Base-by-base conservation (phyloP, 2,113 vertebrate genomes). In the Podocnemis expansa region DNA sequence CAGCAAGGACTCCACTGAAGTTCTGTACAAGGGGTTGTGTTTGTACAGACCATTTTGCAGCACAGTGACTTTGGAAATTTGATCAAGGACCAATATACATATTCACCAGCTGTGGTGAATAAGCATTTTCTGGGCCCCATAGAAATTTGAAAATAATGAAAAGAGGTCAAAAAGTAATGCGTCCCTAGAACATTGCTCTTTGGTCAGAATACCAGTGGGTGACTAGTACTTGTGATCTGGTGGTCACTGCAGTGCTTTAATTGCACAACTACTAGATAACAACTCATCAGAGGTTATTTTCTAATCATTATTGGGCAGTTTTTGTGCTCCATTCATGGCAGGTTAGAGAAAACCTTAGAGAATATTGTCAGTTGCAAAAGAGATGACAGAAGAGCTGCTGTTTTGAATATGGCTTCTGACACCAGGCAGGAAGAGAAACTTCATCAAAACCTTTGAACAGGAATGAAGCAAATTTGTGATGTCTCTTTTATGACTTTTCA, bases 1-100 rank as follows among this genome's bases (percentile, higher is more conserved):
- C 55, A 0, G 5, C 24, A 2, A 0, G 0, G 29, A 5, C 83
- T 16, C 29, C 38, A 73, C 10, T 85, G 3, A 27, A 88, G 49
- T 60, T 1, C 47, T 3, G 0, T 2, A 11, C 58, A 63, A 34
- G 58, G 14, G 14, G 58, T 13, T 5, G 14, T 41, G n/a, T 63
- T 45, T 54, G 14, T 0, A 0, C 12, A 47, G 5, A 21, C 22
- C 22, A 3, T 63, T 2, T 4, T 80, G 31, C 38, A 83, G 83
- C 60, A 55, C 31, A 87, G 84, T 24, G 8, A 70, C 19, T 7
- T 10, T n/a, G 63, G 17, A 70, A 17, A 38, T 70, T 38, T 70
- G 63, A 38, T 16, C 34, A 34, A 38, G n/a, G 34, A 17, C 19
- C 34, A n/a, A 10, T 38, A 16, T 67, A 13, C 63, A 21, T 38